phyloP scores from a whole-genome alignment of 2,888 invertebrate species.

The Cheilosia pagana region DNA sequence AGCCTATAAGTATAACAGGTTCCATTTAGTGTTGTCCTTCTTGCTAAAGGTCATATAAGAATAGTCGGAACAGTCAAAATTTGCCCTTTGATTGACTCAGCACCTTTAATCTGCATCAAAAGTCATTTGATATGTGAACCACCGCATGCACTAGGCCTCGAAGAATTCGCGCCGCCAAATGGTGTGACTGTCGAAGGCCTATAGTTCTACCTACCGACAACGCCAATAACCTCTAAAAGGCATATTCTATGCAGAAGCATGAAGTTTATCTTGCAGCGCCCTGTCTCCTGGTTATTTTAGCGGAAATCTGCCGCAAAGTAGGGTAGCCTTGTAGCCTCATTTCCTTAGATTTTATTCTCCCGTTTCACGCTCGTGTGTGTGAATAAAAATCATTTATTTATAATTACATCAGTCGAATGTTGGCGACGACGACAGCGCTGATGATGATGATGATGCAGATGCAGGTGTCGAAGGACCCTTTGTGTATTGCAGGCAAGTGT shows the following conservation, averaged over 20 bases:
- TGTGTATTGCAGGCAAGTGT: constrained; percentile 63
- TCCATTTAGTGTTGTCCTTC: too few relatives aligned
- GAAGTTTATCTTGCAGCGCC: background rate
- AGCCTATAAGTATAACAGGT: too few relatives aligned
- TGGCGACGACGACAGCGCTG: constrained; percentile 37
- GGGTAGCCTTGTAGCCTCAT: constrained; percentile 68
- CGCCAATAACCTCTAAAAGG: constrained; percentile 15
- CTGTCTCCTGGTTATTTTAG: background rate
- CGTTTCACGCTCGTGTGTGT: constrained; percentile 57
- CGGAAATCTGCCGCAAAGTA: constrained; percentile 27
- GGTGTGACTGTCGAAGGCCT: too few relatives aligned
- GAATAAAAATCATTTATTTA: constrained; percentile 75
- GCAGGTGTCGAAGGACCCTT: constrained; percentile 74
- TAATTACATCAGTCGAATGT: constrained; percentile 69
- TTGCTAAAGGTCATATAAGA: too few relatives aligned
- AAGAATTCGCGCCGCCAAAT: too few relatives aligned
- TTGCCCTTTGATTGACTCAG: too few relatives aligned
- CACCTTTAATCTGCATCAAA: too few relatives aligned
- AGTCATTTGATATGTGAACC: too few relatives aligned
- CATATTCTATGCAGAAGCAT: background rate
- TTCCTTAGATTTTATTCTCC: constrained; percentile 16
- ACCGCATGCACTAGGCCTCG: too few relatives aligned
- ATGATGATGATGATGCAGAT: constrained; percentile 14
- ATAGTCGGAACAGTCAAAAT: too few relatives aligned
- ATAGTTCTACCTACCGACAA: background rate